Base-by-base conservation (phyloP, 1,140 invertebrate genomes). In the Hestina assimilis region DNA sequence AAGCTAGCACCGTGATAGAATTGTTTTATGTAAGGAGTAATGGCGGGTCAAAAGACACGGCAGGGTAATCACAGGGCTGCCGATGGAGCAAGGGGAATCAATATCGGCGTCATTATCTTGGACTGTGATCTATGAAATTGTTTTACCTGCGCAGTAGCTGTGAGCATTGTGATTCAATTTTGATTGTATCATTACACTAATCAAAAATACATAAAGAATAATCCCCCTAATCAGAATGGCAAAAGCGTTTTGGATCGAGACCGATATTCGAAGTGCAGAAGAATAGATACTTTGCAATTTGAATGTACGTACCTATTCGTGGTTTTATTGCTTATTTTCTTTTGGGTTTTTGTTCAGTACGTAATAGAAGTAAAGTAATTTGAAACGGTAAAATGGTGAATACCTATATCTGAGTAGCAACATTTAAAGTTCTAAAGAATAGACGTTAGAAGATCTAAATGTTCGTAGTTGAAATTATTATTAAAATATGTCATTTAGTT, bases 21-120 rank as follows among this genome's bases (percentile, higher is more conserved):
- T 56, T 53, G 56, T 54, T 35, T 19, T 43, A 45, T 45, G 23
- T 9, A 43, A 45, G 51, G 1, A 7, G 58, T 79, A 75, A 82
- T 75, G 59, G 42, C 47, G 52, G 79, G 79, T 83, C 80, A 83
- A 75, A 75, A 75, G 75, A 83, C 70, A 79, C 74, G 77, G 75
- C 66, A 46, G 53, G 45, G 66, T 84, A 84, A 82, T 84, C 66
- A 81, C 73, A 82, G 76, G 69, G 62, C 65, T 41, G 47, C 50
- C 51, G 54, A 72, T 63, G 63, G 60, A 58, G 38, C 54, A 47
- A 19, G 15, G 42, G 63, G 69, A 73, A 73, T 70, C 77, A 69
- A 79, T 73, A 73, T 72, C 54, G 45, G 20, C 45, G 60, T 57
- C 70, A 72, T 80, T 72, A 73, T 69, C 50, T 29, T 50, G 54